A percentile compares a stretch with the other conserved stretches of the same genome.
Evolutionary conservation across 2,888 invertebrate genomes (phyloP).

Genomic region (Carpatolechia fugitivella): DNA sequence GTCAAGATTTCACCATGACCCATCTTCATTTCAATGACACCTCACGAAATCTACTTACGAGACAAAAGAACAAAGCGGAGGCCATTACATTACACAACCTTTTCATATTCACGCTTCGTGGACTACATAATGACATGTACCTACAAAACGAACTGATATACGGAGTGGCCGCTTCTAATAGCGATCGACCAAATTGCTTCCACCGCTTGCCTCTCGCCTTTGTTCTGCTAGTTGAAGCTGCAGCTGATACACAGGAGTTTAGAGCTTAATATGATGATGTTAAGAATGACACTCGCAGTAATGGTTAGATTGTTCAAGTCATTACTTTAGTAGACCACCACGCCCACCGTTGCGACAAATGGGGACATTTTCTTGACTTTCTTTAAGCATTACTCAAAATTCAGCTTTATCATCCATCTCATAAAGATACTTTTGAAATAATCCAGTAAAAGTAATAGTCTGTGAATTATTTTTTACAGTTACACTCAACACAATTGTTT

Average conservation of each 20-base stretch:
- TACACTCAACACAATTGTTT: slow-evolving; percentile 14
- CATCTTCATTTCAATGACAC: slow-evolving; percentile 65
- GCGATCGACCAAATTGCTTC: slow-evolving; percentile 56
- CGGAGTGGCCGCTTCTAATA: slow-evolving; percentile 44
- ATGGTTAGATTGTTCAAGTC: slow-evolving; percentile 12
- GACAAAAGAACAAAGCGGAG: slow-evolving; percentile 69
- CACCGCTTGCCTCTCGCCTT: slow-evolving; percentile 47
- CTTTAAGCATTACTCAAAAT: slow-evolving; percentile 14
- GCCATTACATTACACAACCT: slow-evolving; percentile 64
- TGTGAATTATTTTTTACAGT: slow-evolving; percentile 26
- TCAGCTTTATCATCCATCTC: slow-evolving; percentile 15
- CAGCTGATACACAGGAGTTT: slow-evolving; percentile 17
- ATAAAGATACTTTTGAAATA: neutral
- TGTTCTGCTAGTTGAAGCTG: slow-evolving; percentile 21
- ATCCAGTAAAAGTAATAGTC: neutral
- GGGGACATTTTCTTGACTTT: slow-evolving; percentile 61
- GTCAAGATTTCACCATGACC: slow-evolving; percentile 62
- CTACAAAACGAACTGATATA: slow-evolving; percentile 21
- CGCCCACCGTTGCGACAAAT: slow-evolving; percentile 71
- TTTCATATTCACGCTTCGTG: slow-evolving; percentile 60
- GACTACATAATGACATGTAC: slow-evolving; percentile 55
- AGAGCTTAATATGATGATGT: slow-evolving; percentile 15
- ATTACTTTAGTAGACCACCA: slow-evolving; percentile 52
- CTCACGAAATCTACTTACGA: slow-evolving; percentile 45
- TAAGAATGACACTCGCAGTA: slow-evolving; percentile 21